Conservation (phyloP, 2,797 vertebrate species). For the Florisuga fusca region DNA sequence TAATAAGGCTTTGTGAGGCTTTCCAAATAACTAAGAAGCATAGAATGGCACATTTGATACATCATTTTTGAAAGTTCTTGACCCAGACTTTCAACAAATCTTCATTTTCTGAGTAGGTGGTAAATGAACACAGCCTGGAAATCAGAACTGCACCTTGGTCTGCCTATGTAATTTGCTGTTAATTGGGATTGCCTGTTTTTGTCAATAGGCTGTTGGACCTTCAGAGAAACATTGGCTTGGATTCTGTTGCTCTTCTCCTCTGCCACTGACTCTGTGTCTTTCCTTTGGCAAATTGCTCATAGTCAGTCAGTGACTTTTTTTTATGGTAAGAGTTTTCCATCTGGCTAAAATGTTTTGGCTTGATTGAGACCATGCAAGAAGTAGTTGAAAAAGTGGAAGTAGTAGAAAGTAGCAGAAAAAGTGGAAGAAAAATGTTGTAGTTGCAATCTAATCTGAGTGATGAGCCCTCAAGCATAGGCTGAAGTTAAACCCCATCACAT, state of each 20-base stretch:
- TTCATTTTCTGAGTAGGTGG: neutral
- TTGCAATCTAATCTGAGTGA: neutral
- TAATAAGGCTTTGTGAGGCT: neutral
- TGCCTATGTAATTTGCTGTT: slow-evolving; percentile 22
- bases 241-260: neutral
- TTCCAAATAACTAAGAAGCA: neutral
- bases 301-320: neutral
- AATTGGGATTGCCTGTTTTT: neutral
- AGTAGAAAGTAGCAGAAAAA: neutral
- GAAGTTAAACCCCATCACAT: slow-evolving; percentile 8
- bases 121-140: neutral
- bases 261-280: neutral
- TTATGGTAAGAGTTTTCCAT: neutral
- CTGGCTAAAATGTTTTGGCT: neutral
- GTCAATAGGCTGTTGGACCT: slow-evolving; percentile 17
- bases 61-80: neutral
- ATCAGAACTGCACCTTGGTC: neutral
- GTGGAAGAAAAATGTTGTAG: neutral
- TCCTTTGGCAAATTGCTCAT: neutral
- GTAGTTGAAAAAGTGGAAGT: neutral
- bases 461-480: neutral
- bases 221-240: neutral
- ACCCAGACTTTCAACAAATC: neutral
- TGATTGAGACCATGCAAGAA: neutral
- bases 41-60: neutral